These are phyloP conservation scores for Cirrhinus mrigala DNA, from an alignment of 2,797 vertebrate genomes.

Conservation along the genomic window DNA sequence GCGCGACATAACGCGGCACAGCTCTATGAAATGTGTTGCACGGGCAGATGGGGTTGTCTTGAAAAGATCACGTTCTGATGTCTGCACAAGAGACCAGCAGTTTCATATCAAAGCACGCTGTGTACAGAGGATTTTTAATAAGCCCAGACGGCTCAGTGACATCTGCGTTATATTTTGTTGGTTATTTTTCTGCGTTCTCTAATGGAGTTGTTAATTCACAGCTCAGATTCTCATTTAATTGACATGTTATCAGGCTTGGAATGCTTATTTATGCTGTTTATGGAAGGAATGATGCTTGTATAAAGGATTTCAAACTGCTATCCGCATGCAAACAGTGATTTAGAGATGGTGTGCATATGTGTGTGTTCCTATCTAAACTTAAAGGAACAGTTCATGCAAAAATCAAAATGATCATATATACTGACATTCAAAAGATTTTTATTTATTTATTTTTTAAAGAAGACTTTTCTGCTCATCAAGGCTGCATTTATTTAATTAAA, in stretches of 20 bases:
- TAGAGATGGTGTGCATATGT: background rate
- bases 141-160: constrained; percentile 57
- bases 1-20: background rate
- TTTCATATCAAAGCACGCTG: constrained; percentile 56
- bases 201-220: constrained; percentile 43
- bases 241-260: constrained; percentile 12
- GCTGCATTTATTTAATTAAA: too few relatives aligned
- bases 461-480: too few relatives aligned
- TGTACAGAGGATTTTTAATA: constrained; percentile 58
- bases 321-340: background rate
- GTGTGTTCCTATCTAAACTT: background rate
- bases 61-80: constrained; percentile 53
- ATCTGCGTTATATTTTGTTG: constrained; percentile 56
- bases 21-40: constrained; percentile 34
- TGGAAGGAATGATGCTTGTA: background rate
- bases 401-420: background rate
- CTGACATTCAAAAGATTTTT: too few relatives aligned
- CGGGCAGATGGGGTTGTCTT: constrained; percentile 49
- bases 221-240: constrained; percentile 30
- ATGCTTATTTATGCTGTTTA: constrained; percentile 7
- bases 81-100: constrained; percentile 45
- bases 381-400: background rate
- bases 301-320: constrained; percentile 3
- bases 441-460: too few relatives aligned
- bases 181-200: constrained; percentile 31